Evolutionary conservation across 2,888 invertebrate genomes (phyloP), one percentile per base, ranked within the genome.

Genomic region (Coelinius sp.): DNA sequence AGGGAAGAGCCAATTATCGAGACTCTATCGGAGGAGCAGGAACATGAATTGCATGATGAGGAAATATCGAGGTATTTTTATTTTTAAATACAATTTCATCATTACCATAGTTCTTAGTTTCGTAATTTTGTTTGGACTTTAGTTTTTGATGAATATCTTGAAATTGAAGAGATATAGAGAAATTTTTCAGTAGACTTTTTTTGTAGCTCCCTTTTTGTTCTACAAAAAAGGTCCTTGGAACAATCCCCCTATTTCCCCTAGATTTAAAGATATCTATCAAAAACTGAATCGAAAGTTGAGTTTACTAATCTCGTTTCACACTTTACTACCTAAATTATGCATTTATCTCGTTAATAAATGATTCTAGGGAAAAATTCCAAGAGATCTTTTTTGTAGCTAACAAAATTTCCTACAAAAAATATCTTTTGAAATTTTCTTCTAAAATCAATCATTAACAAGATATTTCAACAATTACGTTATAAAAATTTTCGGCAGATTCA

Each of bases 1-100:
- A 77, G 75, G 56, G 82, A 82, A 53, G 78, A 81, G 5, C 68
- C 76, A 20, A 46, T 74, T 53, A 70, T 78, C 10, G 81, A 82
- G 73, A 71, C 77, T 59, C 59, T 68, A n/a, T 31, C 70, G 1
- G 46, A 59, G 59, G 59, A 59, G 35, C 59, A 31, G 31, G 59
- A 59, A 35, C 59, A 59, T 35, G 59, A 59, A 31, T 59, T 59
- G 35, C 31, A 35, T 2, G 59, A 59, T 7, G 59, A 59, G 35
- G 59, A 59, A 66, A 69, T 53, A 73, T 68, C 20, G 70, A 77
- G 59, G 59, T 59, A 31, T 20, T 31, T 17, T 17, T 35, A 35
- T 35, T 59, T 31, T 8, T 53, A 6, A 12, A 12, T 52, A 12
- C 10, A 0, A 22, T 24, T 22, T 10, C n/a, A 4, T 12, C 49